A percentile compares a stretch with the other conserved stretches of the same genome.
These are phyloP conservation scores for Halcyon leucocephala DNA, from an alignment of 2,797 vertebrate genomes.

Conservation along the genomic window DNA sequence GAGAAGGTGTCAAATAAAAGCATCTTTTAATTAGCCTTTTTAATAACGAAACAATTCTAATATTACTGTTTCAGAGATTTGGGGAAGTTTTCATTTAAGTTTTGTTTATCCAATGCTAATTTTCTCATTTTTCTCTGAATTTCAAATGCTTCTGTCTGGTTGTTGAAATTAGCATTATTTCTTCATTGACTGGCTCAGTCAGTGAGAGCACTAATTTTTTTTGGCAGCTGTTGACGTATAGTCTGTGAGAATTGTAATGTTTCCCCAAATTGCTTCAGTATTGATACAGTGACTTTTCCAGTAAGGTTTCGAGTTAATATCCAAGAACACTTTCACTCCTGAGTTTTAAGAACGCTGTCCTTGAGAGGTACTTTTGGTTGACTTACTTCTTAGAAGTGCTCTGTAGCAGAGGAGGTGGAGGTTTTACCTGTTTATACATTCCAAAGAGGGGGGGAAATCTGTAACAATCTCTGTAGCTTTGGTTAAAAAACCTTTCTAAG, in stretches of 20 bases:
- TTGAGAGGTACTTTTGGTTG: background rate
- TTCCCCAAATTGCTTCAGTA: background rate
- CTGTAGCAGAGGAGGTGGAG: background rate
- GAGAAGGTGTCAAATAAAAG: background rate
- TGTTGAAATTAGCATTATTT: background rate
- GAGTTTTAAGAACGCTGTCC: background rate
- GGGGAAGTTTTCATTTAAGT: background rate
- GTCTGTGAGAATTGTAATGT: background rate
- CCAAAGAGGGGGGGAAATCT: background rate
- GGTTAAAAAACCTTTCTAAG: background rate
- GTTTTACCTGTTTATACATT: background rate
- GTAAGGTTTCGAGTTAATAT: background rate
- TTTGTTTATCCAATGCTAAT: background rate
- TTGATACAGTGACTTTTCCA: background rate
- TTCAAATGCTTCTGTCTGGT: background rate
- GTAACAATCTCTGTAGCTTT: background rate
- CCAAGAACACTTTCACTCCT: background rate
- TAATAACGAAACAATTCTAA: background rate
- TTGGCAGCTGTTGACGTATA: background rate
- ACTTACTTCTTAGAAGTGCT: background rate
- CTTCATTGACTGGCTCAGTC: background rate
- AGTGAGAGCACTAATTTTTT: background rate
- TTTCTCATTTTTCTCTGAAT: constrained; percentile 1
- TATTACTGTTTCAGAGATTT: background rate
- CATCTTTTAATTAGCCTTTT: background rate